phyloP scores from a whole-genome alignment of 2,113 vertebrate species.

The Scopus umbretta region DNA sequence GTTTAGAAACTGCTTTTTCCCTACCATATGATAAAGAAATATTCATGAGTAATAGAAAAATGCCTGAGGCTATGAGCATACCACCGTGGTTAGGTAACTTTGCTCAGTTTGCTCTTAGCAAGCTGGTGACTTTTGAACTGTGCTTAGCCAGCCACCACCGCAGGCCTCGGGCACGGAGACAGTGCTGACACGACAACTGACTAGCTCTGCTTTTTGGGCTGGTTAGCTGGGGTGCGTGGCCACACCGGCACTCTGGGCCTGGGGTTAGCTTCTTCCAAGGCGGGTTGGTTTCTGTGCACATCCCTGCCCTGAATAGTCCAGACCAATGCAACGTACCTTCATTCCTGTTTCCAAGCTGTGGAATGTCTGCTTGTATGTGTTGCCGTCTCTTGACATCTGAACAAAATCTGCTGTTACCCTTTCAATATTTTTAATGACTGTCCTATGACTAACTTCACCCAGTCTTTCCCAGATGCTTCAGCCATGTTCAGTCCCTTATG shows the following conservation, averaged over 20 bases:
- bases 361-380: neutral
- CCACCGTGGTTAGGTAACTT: neutral
- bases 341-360: neutral
- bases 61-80: neutral
- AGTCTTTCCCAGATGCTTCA: neutral
- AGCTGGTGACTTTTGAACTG: neutral
- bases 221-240: neutral
- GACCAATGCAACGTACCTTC: neutral
- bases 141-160: neutral
- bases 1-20: neutral
- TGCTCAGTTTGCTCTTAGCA: neutral
- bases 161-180: neutral
- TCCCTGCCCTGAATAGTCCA: neutral
- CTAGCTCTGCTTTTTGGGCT: neutral
- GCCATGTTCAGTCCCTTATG: neutral
- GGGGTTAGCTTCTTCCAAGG: neutral
- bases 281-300: neutral
- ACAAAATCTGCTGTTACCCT: neutral
- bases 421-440: neutral
- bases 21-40: neutral
- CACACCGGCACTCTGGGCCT: neutral
- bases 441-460: neutral
- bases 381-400: neutral
- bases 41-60: neutral
- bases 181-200: neutral